These are phyloP conservation scores for Arctocebus calabarensis DNA, from an alignment of 2,797 vertebrate species.

Conservation along the genomic window DNA sequence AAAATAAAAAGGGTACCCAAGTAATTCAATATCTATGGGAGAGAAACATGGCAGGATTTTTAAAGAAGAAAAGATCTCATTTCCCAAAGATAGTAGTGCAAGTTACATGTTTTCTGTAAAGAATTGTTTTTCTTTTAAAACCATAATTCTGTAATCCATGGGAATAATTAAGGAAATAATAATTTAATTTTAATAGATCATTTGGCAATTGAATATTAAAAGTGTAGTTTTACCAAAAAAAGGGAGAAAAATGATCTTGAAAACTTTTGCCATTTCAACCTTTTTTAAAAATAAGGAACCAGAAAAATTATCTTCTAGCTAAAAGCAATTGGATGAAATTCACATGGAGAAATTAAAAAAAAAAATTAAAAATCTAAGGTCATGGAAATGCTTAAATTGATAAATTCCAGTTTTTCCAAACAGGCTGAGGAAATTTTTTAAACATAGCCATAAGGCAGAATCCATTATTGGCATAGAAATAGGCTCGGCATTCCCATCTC, in stretches of 20 bases:
- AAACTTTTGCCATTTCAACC: conserved; percentile 63
- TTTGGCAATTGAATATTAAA: conserved; percentile 49
- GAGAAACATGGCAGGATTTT: conserved; percentile 63
- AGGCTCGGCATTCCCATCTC: not conserved
- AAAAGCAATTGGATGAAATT: conserved; percentile 58
- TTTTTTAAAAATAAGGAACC: not conserved
- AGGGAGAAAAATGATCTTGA: conserved; percentile 41
- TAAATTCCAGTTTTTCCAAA: conserved; percentile 50
- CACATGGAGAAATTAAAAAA: conserved; percentile 43
- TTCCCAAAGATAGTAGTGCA: conserved; percentile 48
- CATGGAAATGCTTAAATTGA: conserved; percentile 50
- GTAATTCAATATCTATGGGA: conserved; percentile 61
- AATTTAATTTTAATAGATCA: conserved; percentile 70
- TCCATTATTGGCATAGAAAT: conserved; percentile 25
- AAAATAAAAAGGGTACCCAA: conserved; percentile 55
- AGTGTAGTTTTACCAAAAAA: conserved; percentile 56
- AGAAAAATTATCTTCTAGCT: conserved; percentile 53
- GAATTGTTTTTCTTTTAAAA: conserved; percentile 61
- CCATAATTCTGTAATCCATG: conserved; percentile 8
- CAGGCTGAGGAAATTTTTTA: conserved; percentile 1
- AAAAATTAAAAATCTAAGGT: not conserved
- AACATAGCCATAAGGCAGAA: conserved; percentile 34
- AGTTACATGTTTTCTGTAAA: conserved; percentile 72
- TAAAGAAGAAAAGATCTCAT: conserved; percentile 66
- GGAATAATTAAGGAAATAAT: conserved; percentile 64